Evolutionary conservation across 1,140 invertebrate genomes (phyloP), one percentile per base, ranked within the genome.

Genomic region (Panulirus ornatus): DNA sequence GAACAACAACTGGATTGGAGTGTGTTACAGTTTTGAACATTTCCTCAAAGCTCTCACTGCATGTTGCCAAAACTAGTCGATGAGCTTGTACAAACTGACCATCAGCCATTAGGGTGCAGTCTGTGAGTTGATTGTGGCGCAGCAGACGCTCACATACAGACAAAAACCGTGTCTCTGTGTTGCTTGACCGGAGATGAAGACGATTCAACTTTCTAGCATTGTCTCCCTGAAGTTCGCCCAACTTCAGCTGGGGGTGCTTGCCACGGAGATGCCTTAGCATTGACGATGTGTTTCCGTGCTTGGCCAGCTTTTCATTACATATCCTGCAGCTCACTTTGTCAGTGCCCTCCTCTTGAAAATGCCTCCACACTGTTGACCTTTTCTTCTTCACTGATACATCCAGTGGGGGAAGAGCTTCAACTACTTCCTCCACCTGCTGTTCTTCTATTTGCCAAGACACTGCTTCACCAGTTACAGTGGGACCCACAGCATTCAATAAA

Each of bases 111-210:
- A 89, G 88, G 0, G 88, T 89, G 42, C 88, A 89, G 79, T 89
- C 88, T n/a, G 88, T 89, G 30, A 89, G 88, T 36, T 89, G 88
- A 63, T 89, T 89, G 44, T 89, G 66, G 30, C 70, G 88, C 38
- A 89, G 58, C 36, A 89, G 44, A 2, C 88, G 79, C 36, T 89
- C 88, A 76, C 88, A 89, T 9, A 89, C 70, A 34, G 88, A 47
- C 58, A 89, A 36, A 36, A 89, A 89, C 22, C 88, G 63, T 6
- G 79, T 30, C 51, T 89, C 88, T 9, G 78, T 83, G 66, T 73
- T 89, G 34, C 44, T 75, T 9, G 88, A 38, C n/a, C 78, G 27
- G 1, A 89, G 81, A 63, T 89, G 88, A 19, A 89, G 63, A 27
- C 79, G 88, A 63, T 83, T 89, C 58, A 58, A 30, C 42, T 89